These are phyloP conservation scores for Coilia nasus DNA, from an alignment of 2,797 vertebrate species.

Conservation along the genomic window DNA sequence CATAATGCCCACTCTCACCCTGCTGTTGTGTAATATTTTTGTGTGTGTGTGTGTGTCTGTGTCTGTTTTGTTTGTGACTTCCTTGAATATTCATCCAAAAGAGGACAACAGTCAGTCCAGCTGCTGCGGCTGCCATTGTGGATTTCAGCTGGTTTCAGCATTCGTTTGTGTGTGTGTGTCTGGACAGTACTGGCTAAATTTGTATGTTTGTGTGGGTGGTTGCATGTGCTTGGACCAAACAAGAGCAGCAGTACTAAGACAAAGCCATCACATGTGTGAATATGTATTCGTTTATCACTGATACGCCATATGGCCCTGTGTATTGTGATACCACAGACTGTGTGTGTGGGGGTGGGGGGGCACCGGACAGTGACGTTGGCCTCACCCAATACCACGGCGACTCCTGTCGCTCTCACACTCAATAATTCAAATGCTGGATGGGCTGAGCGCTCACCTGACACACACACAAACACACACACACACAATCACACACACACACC, in stretches of 20 bases:
- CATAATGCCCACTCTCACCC: background rate
- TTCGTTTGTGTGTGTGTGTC: background rate
- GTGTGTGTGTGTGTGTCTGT: background rate
- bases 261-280: slow-evolving; percentile 63
- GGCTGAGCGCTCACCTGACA: slow-evolving; percentile 35
- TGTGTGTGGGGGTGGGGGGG: slow-evolving; percentile 55
- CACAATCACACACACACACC: no score
- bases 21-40: background rate
- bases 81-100: slow-evolving; percentile 33
- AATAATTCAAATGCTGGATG: slow-evolving; percentile 63
- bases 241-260: slow-evolving; percentile 68
- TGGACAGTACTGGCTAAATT: background rate
- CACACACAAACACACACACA: background rate
- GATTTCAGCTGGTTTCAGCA: background rate
- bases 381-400: background rate
- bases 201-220: background rate
- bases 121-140: slow-evolving; percentile 22
- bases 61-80: background rate
- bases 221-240: background rate
- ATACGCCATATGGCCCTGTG: slow-evolving; percentile 70
- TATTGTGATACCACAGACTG: slow-evolving; percentile 64
- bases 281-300: slow-evolving; percentile 75
- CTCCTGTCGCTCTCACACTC: background rate
- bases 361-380: slow-evolving; percentile 23
- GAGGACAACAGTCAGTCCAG: slow-evolving; percentile 40